Base-by-base conservation (phyloP, 2,113 vertebrate genomes). In the Pontoporia blainvillei region DNA sequence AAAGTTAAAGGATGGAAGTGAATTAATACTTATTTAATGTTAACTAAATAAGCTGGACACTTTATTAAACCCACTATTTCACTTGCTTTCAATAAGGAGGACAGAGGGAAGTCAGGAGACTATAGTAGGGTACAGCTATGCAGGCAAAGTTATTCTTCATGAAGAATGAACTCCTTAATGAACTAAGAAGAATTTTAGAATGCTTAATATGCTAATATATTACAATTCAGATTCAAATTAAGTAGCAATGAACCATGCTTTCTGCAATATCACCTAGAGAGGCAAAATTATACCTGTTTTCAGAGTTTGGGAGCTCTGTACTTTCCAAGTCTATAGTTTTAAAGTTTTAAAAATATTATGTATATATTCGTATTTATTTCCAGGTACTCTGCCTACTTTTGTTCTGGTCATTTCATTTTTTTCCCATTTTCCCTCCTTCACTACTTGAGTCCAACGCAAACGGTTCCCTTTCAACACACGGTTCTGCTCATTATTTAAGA, bases 361-460 rank as follows among this genome's bases (percentile, higher is more conserved):
- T 66, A 20, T 39, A 39, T 94, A 96, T 97, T 96, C 96, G 93
- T 97, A 98, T 98, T 98, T 98, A 95, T 98, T 98, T 98, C 98
- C 98, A 98, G 97, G 96, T 92, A 95, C 64, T 61, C 64, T 97
- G 98, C 98, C 98, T 97, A 96, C 96, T 98, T 98, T 98, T 98
- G 91, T 98, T 98, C 98, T 97, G 96, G 96, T 96, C 91, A 98
- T 98, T 98, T 95, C 96, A 98, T 98, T 92, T 97, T 96, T 97
- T 89, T 96, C 97, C 90, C 92, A 96, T 98, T 93, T 62, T 27
- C 59, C 18, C 49, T 95, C 94, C 95, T 98, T 97, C 75, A 75
- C 75, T 93, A 34, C 81, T 96, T 79, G 66, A 96, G 95, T 98
- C 98, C 98, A 99, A 98, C 44, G 97, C 92, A 99, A 99, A 98